phyloP scores from a whole-genome alignment of 92 coral and sea anemone genomes.

The Palythoa heliodiscus region DNA sequence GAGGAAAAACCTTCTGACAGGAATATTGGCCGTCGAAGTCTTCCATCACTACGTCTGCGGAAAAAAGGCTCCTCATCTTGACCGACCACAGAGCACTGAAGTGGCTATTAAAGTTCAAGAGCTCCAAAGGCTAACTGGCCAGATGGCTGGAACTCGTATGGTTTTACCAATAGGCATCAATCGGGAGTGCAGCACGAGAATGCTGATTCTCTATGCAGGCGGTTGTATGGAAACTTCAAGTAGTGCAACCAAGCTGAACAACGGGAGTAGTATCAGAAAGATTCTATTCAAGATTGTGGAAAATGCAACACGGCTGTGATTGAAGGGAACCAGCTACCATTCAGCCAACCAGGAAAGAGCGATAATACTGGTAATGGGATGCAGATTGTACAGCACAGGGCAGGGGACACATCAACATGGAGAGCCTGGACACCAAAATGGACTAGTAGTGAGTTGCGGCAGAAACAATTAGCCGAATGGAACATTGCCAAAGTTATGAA shows the following conservation, averaged over 20 bases:
- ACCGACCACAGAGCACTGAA: neutral
- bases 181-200: neutral
- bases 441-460: neutral
- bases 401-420: too few relatives aligned
- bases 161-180: slow-evolving; percentile 16
- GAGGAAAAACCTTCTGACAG: too few relatives aligned
- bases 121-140: too few relatives aligned
- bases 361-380: neutral
- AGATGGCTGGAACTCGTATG: neutral
- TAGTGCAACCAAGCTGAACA: too few relatives aligned
- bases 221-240: neutral
- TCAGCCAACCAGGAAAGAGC: neutral
- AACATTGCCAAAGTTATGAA: too few relatives aligned
- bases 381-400: neutral
- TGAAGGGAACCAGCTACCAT: too few relatives aligned
- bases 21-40: too few relatives aligned
- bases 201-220: slow-evolving; percentile 15
- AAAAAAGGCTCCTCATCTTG: neutral
- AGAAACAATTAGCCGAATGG: neutral
- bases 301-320: too few relatives aligned
- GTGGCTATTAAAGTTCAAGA: too few relatives aligned
- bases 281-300: too few relatives aligned
- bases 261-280: too few relatives aligned
- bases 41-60: neutral
- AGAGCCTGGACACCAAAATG: too few relatives aligned